Evolutionary conservation across 2,888 invertebrate genomes (phyloP).

Genomic region (Meta bourneti): DNA sequence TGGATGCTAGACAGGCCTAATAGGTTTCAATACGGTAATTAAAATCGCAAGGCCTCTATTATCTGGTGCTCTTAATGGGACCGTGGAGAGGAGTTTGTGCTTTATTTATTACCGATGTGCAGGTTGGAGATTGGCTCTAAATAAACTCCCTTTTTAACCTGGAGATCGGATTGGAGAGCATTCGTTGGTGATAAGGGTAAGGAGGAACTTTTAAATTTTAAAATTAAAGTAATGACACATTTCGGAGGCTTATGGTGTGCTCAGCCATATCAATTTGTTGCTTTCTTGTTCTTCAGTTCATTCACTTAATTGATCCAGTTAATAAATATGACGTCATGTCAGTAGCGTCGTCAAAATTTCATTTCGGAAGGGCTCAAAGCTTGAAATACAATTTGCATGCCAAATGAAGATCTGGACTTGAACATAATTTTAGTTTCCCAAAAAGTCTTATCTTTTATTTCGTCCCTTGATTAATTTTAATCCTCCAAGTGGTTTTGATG

Average conservation of each 20-base stretch:
- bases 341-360: too few species aligned
- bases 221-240: neutral
- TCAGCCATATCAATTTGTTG: neutral
- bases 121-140: neutral
- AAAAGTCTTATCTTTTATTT: too few species aligned
- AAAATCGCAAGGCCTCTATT: conserved; percentile 40
- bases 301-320: too few species aligned
- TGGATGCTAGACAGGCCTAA: conserved; percentile 17
- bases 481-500: too few species aligned
- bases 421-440: too few species aligned
- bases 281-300: neutral
- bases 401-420: too few species aligned
- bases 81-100: neutral
- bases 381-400: too few species aligned
- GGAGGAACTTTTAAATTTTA: neutral
- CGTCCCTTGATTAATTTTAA: too few species aligned
- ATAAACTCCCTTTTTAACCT: neutral
- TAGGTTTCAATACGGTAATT: conserved; percentile 33
- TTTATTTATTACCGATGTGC: conserved; percentile 8
- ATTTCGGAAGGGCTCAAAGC: too few species aligned
- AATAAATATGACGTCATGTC: too few species aligned
- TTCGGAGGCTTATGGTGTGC: too few species aligned
- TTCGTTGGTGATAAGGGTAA: neutral
- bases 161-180: neutral
- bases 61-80: conserved; percentile 16